phyloP scores from a whole-genome alignment of 2,888 invertebrate species.

The Noctua pronuba region DNA sequence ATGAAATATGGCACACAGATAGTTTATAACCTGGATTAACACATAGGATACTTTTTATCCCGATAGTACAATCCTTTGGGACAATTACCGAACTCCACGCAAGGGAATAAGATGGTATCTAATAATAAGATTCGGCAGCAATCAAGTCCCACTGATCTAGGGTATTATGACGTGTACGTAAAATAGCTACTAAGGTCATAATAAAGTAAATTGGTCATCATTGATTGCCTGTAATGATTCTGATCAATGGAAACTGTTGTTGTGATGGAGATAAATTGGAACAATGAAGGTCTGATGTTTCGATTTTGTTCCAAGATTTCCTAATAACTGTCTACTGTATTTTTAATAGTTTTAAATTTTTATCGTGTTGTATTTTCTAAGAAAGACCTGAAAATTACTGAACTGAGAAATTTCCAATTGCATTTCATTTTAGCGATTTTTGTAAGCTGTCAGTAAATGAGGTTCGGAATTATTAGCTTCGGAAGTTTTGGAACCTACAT shows the following conservation, averaged over 20 bases:
- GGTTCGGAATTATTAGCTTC: neutral
- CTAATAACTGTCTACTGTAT: neutral
- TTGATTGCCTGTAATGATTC: conserved; percentile 4
- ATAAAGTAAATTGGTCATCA: conserved; percentile 10
- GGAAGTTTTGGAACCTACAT: neutral
- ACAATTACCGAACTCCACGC: neutral
- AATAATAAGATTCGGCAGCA: neutral
- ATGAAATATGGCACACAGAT: no score
- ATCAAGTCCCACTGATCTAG: neutral
- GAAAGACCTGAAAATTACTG: neutral
- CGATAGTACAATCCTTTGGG: no score
- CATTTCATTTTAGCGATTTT: neutral
- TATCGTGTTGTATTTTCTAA: neutral
- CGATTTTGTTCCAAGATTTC: neutral
- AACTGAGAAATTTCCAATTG: neutral
- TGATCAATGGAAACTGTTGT: conserved; percentile 4
- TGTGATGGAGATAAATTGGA: neutral
- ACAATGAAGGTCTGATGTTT: neutral
- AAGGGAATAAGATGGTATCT: neutral
- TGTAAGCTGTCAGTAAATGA: neutral
- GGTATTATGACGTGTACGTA: neutral
- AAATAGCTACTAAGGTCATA: neutral
- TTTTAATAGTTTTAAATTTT: neutral
- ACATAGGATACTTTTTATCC: no score
- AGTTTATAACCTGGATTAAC: no score